Percentiles rank a stretch among this genome's conserved stretches.
Conservation (phyloP, 2,797 vertebrate genomes). For the Cyclura pinguis region DNA sequence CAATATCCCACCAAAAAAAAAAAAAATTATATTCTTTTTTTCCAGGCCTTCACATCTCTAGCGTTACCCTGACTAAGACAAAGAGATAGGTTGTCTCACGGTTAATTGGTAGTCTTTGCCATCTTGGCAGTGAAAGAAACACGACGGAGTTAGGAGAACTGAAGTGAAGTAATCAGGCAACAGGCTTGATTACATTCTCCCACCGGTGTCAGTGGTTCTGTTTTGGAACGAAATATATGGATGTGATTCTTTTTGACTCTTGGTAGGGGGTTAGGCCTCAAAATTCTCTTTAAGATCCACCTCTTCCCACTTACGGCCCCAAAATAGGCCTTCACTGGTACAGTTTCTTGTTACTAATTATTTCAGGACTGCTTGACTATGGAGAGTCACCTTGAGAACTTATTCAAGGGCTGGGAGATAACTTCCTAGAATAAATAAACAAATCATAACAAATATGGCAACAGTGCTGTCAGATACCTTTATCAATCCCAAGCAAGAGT, state of each 20-base stretch:
- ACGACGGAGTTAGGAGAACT: background rate
- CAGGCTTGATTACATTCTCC: background rate
- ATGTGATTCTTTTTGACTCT: background rate
- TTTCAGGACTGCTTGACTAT: background rate
- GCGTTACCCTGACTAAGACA: no score
- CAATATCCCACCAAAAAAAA: no score
- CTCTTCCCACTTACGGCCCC: background rate
- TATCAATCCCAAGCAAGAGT: conserved; percentile 4
- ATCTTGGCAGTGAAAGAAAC: no score
- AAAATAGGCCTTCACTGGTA: background rate
- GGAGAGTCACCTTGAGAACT: background rate
- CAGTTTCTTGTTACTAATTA: background rate
- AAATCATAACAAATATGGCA: background rate
- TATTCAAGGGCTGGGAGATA: background rate
- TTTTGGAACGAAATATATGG: background rate
- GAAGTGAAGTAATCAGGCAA: no score
- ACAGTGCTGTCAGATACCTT: background rate
- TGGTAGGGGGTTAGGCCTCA: background rate
- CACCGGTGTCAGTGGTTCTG: background rate
- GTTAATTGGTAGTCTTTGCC: no score
- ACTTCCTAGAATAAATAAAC: background rate
- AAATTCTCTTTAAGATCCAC: background rate
- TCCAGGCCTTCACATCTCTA: no score
- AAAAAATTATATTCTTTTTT: no score
- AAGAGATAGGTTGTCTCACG: no score